phyloP scores from a whole-genome alignment of 2,797 vertebrate species.

The Myripristis jacobus region DNA sequence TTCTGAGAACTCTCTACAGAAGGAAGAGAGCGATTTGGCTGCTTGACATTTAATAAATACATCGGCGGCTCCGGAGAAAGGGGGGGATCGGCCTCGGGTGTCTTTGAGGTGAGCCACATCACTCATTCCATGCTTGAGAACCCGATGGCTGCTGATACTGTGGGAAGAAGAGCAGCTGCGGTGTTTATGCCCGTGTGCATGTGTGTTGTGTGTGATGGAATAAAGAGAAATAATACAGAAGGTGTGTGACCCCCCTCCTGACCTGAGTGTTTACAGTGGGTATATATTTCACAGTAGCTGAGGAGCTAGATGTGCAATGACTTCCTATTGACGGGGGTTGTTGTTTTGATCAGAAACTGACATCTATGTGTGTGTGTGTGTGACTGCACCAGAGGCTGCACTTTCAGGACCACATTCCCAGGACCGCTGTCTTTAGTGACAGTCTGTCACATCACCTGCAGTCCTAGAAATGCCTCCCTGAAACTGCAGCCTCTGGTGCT shows the following conservation, averaged over 20 bases:
- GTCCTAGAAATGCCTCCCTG: too few relatives aligned
- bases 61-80: constrained; percentile 9
- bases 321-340: constrained; percentile 13
- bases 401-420: too few relatives aligned
- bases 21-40: constrained; percentile 44
- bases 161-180: background rate
- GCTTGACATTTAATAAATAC: constrained; percentile 69
- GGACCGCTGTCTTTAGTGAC: too few relatives aligned
- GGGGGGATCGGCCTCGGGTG: constrained; percentile 12
- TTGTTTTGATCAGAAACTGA: constrained; percentile 30
- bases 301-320: constrained; percentile 7
- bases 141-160: constrained; percentile 1
- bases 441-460: too few relatives aligned
- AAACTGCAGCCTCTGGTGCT: too few relatives aligned
- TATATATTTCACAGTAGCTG: constrained; percentile 6
- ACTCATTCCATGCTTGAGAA: constrained; percentile 28
- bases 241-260: constrained; percentile 18
- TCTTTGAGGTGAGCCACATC: constrained; percentile 26
- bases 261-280: constrained; percentile 13
- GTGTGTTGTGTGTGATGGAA: constrained; percentile 1
- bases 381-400: too few relatives aligned
- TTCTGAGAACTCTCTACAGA: constrained; percentile 22
- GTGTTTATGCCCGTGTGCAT: constrained; percentile 14
- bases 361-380: too few relatives aligned
- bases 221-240: background rate